Conservation (phyloP, 2,113 vertebrate genomes). For the Carollia perspicillata region DNA sequence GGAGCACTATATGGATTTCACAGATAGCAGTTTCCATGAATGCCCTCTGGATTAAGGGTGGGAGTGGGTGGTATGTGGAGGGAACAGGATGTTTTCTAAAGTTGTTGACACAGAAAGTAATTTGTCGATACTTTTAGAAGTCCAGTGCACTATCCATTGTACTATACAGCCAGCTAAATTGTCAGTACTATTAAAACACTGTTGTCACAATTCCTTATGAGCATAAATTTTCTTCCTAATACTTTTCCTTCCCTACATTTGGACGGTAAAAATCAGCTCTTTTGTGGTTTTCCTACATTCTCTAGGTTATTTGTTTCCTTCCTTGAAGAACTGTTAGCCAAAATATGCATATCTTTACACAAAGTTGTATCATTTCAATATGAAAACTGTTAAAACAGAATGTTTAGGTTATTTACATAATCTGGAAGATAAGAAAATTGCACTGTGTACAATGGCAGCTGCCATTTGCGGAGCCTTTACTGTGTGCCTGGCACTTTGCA, state of each 20-base stretch:
- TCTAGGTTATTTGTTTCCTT: background rate
- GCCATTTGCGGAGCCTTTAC: background rate
- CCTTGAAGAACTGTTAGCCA: background rate
- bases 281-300: background rate
- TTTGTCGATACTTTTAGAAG: background rate
- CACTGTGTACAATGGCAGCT: background rate
- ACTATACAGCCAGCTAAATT: background rate
- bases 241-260: background rate
- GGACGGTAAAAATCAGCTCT: background rate
- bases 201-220: background rate
- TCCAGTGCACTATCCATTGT: background rate
- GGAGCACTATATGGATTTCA: background rate
- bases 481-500: background rate
- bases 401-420: background rate
- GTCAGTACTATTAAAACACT: background rate
- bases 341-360: background rate
- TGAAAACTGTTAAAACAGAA: background rate
- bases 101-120: background rate
- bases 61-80: background rate
- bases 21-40: background rate
- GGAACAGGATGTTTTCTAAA: background rate
- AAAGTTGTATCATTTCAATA: background rate
- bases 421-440: background rate
- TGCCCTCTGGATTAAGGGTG: background rate
- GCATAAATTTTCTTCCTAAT: background rate